These are phyloP conservation scores for Pachymerium ferrugineum DNA, from an alignment of 2,888 invertebrate species.

Conservation along the genomic window DNA sequence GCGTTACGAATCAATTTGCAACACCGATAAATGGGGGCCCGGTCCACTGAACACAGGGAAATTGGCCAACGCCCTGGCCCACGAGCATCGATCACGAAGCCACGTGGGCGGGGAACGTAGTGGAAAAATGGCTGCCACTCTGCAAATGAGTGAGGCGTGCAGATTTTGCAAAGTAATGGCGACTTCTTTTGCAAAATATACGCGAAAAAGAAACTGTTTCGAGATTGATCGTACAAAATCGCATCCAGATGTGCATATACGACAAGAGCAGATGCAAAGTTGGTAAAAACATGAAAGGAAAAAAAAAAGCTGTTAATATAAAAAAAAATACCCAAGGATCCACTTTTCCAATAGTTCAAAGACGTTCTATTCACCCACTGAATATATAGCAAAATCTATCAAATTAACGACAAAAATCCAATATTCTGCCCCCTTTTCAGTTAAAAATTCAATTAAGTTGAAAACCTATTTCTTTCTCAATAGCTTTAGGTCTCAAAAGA, in stretches of 20 bases:
- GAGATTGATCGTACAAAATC: slow-evolving; percentile 1
- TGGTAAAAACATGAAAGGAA: neutral
- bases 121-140: slow-evolving; percentile 25
- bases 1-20: slow-evolving; percentile 27
- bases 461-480: neutral
- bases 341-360: neutral
- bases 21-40: slow-evolving; percentile 17
- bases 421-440: neutral
- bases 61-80: slow-evolving; percentile 15
- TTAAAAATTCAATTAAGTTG: slow-evolving; percentile 27
- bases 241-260: neutral
- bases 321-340: neutral
- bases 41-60: slow-evolving; percentile 27
- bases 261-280: neutral
- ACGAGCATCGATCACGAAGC: slow-evolving; percentile 17
- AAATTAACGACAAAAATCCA: slow-evolving; percentile 17
- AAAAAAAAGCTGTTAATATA: neutral
- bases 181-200: neutral
- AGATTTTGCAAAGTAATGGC: slow-evolving; percentile 22
- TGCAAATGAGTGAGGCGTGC: slow-evolving; percentile 15
- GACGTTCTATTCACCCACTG: neutral
- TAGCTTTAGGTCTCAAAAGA: slow-evolving; percentile 6
- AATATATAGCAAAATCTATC: neutral
- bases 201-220: neutral
- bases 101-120: slow-evolving; percentile 10